Evolutionary conservation across 2,888 invertebrate genomes (phyloP).

Genomic region (Tetramorium bicarinatum): DNA sequence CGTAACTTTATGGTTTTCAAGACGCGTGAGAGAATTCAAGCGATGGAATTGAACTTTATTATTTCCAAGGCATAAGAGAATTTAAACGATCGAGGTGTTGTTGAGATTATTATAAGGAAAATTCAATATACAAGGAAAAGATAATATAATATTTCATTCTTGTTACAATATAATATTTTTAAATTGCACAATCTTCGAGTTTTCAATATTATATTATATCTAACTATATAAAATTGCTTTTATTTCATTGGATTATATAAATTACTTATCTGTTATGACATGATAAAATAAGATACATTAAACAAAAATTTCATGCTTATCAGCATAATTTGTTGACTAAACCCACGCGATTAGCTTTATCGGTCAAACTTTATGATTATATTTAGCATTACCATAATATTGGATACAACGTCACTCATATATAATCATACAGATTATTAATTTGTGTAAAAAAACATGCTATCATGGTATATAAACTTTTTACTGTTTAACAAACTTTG

Average conservation of each 20-base stretch:
- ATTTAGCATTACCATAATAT: neutral
- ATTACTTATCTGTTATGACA: neutral
- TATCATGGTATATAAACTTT: neutral
- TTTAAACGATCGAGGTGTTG: neutral
- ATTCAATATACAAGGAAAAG: neutral
- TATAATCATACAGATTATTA: neutral
- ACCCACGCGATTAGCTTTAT: neutral
- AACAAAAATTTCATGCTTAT: slow-evolving; percentile 1
- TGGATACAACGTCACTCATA: neutral
- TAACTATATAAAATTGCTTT: too few species aligned
- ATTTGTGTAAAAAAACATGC: neutral
- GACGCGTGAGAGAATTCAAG: neutral
- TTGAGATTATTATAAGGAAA: neutral
- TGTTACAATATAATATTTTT: neutral
- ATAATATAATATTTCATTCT: neutral
- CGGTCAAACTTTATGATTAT: neutral
- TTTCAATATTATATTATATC: neutral
- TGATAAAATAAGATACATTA: neutral
- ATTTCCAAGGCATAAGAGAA: neutral
- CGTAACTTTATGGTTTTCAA: neutral
- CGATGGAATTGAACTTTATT: neutral
- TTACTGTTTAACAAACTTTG: neutral
- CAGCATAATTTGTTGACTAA: neutral
- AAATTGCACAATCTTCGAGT: neutral
- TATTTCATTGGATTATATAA: neutral